These are phyloP conservation scores for Leptopilina clavipes DNA, from an alignment of 1,140 invertebrate genomes.

Conservation along the genomic window DNA sequence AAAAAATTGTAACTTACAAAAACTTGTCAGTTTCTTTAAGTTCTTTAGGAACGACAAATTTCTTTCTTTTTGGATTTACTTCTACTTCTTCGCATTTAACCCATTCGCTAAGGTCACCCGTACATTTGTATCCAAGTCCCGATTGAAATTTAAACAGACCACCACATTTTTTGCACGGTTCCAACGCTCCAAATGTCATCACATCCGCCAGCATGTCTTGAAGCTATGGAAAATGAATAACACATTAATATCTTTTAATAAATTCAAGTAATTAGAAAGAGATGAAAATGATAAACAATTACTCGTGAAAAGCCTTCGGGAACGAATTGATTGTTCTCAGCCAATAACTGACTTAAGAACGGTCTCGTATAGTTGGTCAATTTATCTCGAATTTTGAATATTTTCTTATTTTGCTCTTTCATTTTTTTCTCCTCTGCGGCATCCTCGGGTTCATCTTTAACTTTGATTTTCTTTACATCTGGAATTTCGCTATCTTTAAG, in stretches of 20 bases:
- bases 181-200: constrained; percentile 90
- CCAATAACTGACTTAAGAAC: constrained; percentile 80
- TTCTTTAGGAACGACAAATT: constrained; percentile 83
- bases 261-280: constrained; percentile 39
- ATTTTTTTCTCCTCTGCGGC: constrained; percentile 77
- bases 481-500: constrained; percentile 77
- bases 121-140: constrained; percentile 85
- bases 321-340: constrained; percentile 83
- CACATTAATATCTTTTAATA: too few species aligned
- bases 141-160: constrained; percentile 82
- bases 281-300: constrained; percentile 34
- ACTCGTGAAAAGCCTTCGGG: constrained; percentile 80
- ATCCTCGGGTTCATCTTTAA: constrained; percentile 79
- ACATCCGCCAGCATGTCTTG: constrained; percentile 87
- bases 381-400: constrained; percentile 82
- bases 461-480: constrained; percentile 81
- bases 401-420: constrained; percentile 86
- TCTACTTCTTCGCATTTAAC: constrained; percentile 87
- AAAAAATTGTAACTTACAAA: constrained; percentile 73
- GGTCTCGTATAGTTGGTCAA: constrained; percentile 71
- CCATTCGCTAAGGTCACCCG: constrained; percentile 91
- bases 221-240: constrained; percentile 76
- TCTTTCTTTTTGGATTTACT: constrained; percentile 83
- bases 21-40: constrained; percentile 78
- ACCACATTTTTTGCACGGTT: constrained; percentile 88